Base-by-base conservation (phyloP, 2,888 invertebrate species). In the Agrochola litura region DNA sequence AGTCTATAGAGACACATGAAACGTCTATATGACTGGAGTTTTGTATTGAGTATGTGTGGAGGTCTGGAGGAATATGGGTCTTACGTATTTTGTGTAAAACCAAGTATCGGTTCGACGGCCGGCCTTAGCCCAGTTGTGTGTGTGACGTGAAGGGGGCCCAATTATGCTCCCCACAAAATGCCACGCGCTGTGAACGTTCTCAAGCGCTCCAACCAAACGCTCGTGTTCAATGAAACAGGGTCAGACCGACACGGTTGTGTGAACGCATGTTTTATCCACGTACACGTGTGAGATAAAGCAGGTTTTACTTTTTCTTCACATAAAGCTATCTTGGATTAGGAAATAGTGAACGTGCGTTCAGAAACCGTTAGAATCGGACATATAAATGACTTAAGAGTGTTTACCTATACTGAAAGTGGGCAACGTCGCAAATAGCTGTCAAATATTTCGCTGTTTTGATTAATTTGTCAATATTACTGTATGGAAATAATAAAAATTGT, bases 61-160 rank as follows among this genome's bases (percentile, higher is more conserved):
- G 77, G 84, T 83, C 75, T 79, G 76, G 76, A 78, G 77, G 83
- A 73, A 77, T 85, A 87, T 87, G 87, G 92, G 90, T 92, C 92
- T 92, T 73, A 82, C 81, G 86, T 89, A 79, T 85, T 85, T 91
- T 89, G 93, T 89, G 88, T 90, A 83, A 85, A 86, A 81, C 86
- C 87, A 88, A 82, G 87, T 86, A 82, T 82, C 87, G 92, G 96
- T 94, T 96, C 95, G 93, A 92, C 90, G 95, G 89, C 94, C 96
- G 96, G 95, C 96, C 96, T 96, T 96, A 96, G 95, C 96, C 96
- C 91, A 96, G 91, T 94, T 95, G 92, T 92, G 90, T 95, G 92
- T 92, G 90, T 93, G 93, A 93, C 93, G 95, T 94, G 96, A 95
- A 95, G 95, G 95, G 96, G 94, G 93, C 91, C 92, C 91, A 92